Evolutionary conservation across 2,113 vertebrate genomes (phyloP).

Genomic region (Anguilla rostrata): DNA sequence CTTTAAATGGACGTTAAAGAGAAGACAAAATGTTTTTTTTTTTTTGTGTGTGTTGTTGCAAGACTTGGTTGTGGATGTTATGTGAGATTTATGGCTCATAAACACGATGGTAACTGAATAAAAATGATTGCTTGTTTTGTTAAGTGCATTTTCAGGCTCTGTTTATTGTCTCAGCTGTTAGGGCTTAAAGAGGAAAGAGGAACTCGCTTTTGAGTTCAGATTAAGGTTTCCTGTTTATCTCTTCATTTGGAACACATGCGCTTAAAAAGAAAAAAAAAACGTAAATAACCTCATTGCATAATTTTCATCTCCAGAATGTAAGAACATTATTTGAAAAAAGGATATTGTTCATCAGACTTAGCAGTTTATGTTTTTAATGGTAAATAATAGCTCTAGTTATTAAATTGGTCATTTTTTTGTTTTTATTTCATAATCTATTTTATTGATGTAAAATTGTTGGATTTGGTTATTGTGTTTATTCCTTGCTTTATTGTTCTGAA

Average conservation of each 20-base stretch:
- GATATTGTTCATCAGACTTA: no score
- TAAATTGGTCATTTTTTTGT: no score
- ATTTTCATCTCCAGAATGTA: background rate
- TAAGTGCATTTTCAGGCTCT: background rate
- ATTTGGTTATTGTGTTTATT: no score
- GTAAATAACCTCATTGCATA: background rate
- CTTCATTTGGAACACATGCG: background rate
- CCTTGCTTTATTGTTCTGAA: no score
- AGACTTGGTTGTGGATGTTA: background rate
- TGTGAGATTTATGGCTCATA: background rate
- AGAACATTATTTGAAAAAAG: no score
- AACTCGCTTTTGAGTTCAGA: background rate
- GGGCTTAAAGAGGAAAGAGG: background rate
- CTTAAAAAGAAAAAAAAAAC: background rate
- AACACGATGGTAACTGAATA: background rate
- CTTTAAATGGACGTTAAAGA: background rate
- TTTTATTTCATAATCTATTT: no score
- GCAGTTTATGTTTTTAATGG: no score
- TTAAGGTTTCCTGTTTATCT: constrained; percentile 6
- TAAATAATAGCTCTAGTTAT: no score
- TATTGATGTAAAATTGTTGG: no score
- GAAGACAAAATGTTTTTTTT: background rate
- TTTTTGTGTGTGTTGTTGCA: background rate
- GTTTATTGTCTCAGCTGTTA: background rate
- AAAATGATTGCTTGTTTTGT: background rate